Evolutionary conservation across 2,888 invertebrate genomes (phyloP), one percentile per base, ranked within the genome.

Genomic region (Punctoribates punctum): DNA sequence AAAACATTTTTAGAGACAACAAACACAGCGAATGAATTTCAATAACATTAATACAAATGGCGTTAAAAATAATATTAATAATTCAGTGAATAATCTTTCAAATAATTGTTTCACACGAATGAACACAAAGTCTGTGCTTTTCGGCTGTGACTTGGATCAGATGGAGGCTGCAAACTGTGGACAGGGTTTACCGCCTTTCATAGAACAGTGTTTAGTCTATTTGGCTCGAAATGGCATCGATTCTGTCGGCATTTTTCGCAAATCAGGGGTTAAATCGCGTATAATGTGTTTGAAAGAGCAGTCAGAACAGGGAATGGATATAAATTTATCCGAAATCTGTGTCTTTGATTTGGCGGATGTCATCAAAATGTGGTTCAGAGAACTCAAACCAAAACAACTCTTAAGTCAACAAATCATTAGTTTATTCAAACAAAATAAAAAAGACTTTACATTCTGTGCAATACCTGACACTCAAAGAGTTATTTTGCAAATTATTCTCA

Each of bases 311-410:
- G 48, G 57, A 2, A 38, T 25, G n/a, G 51, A 48, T 9, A 73
- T 77, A 13, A 38, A 74, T 73, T 54, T 48, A 15, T 48, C 42
- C 23, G 46, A 34, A 20, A 67, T 62, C 11, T 77, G 73, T 77
- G 77, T 78, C 48, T 78, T 73, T 38, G 78, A 78, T 77, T 60
- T 78, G 23, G 78, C 78, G 13, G 78, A 78, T 77, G 9, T 77
- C 27, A 57, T 75, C 11, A 78, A 78, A 57, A 67, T 42, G 27
- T 78, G 77, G 75, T 62, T 78, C 27, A 20, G 78, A 23, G 77
- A 77, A 46, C 38, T 78, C 1, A 77, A 75, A 46, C 77, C 78
- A n/a, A 46, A 48, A 54, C 78, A 78, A 48, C 54, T 78, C 9
- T 57, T 78, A 46, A 76, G 42, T 11, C 75, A 73, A 70, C 70